Base-by-base conservation (phyloP, 2,797 vertebrate species). In the Sciurus carolinensis region DNA sequence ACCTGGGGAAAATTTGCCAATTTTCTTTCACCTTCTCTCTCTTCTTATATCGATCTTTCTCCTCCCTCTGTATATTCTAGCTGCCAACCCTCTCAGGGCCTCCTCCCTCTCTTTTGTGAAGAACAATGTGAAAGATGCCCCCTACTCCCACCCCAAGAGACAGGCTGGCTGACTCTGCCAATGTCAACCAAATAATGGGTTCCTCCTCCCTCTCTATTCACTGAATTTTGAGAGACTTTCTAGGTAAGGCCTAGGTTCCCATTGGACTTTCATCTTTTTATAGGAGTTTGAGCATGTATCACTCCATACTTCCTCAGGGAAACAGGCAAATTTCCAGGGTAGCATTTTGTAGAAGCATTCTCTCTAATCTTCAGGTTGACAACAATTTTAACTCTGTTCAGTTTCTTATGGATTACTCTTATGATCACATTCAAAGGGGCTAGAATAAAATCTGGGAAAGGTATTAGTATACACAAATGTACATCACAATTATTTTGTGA, bases 161-260 rank as follows among this genome's bases (percentile, higher is more conserved):
- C 0, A 81, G 47, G 8, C n/a, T 39, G 13, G 6, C 7, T 33
- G 24, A 30, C 24, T 36, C 2, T 13, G 0, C 36, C 9, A 0
- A 4, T 13, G 18, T 76, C 12, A 28, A 36, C 2, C 73, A 62
- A 62, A 15, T 10, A 42, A 7, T 8, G 85, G 11, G 4, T 1
- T 66, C 30, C 20, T 80, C 5, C 47, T 59, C 3, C 2, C 0
- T 59, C 17, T 44, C 5, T 3, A 39, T n/a, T 12, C 42, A 85
- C 10, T 28, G 3, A 36, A 59, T 4, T 33, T 28, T 62, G 1
- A 91, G 5, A 62, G 6, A 1, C 57, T 91, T 84, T 54, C 20
- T 14, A 84, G 39, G 5, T 9, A 26, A 5, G 9, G 20, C 42
- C 14, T 24, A 20, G 20, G 7, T 42, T 86, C 69, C 24, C 30